Evolutionary conservation across 2,113 vertebrate species (phyloP), one percentile per base, ranked within the genome.

Genomic region (Eptatretus burgeri): DNA sequence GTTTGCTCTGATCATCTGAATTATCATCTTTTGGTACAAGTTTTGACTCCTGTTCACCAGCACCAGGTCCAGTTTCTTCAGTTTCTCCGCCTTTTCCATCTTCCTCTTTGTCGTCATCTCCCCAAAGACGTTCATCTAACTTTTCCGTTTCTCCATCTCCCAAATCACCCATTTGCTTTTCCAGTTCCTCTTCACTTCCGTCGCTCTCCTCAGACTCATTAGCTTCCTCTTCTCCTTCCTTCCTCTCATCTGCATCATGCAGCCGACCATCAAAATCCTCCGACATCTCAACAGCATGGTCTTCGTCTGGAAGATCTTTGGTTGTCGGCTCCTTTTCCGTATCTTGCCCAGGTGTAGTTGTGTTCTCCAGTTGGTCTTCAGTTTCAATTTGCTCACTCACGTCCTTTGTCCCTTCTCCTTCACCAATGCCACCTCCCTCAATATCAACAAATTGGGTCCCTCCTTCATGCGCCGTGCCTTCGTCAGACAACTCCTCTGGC

Each of bases 241-340:
- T 60, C 19, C 53, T 60, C 53, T 19, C 11, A 11, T 60, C 56
- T 20, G 12, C 85, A 63, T 88, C 84, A 13, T 87, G 80, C 74
- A 84, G 81, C 71, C 87, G 83, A 41, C 85, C 89, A 5, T 87
- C 82, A 69, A 98, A 94, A 73, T 98, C 89, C 66, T 98, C 91
- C 2, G 89, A 84, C 91, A 98, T 98, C 74, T 98, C 91, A 53
- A 98, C 80, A 41, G 86, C 91, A 49, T 93, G 80, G 63, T 98
- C 86, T 68, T 98, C 91, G 14, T 78, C 78, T 73, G 85, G 78
- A 63, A 93, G 78, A 49, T 91, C 77, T n/a, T 70, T 83, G 77
- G 50, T 83, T 75, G 51, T 78, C 76, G 50, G 74, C 67, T 84
- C 78, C 41, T 93, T 78, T 41, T 82, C 76, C 67, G 85, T 85